Evolutionary conservation across 2,888 invertebrate species (phyloP).

Genomic region (Mactromeris polynyma): DNA sequence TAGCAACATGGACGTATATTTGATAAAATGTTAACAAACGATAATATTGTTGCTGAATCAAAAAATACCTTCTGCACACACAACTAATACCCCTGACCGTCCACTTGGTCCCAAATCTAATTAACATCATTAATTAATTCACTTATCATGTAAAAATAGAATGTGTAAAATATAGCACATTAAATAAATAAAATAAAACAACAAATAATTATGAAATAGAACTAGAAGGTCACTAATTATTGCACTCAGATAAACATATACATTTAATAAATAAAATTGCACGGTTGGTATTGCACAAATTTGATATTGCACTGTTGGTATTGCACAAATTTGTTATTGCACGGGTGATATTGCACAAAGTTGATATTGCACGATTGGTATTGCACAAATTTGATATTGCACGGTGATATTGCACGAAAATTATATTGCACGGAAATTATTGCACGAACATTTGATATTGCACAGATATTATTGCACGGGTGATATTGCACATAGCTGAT

Average conservation of each 20-base stretch:
- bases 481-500: constrained; percentile 38
- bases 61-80: neutral
- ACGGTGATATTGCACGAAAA: constrained; percentile 14
- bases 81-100: neutral
- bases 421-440: constrained; percentile 39
- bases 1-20: neutral
- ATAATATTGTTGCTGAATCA: neutral
- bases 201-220: constrained; percentile 8
- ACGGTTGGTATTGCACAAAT: constrained; percentile 25
- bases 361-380: constrained; percentile 45
- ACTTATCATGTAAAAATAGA: constrained; percentile 24
- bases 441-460: constrained; percentile 38
- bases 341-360: constrained; percentile 47
- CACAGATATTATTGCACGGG: constrained; percentile 47
- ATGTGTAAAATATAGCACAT: constrained; percentile 24
- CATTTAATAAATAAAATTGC: too few relatives aligned
- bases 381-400: constrained; percentile 51
- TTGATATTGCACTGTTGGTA: neutral
- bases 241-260: too few relatives aligned
- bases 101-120: neutral
- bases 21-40: neutral
- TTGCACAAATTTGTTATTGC: constrained; percentile 37
- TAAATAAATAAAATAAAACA: neutral
- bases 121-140: neutral
- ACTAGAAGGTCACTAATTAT: neutral